A percentile compares a stretch with the other conserved stretches of the same genome.
Evolutionary conservation across 2,797 vertebrate species (phyloP).

Genomic region (Cetoscarus ocellatus): DNA sequence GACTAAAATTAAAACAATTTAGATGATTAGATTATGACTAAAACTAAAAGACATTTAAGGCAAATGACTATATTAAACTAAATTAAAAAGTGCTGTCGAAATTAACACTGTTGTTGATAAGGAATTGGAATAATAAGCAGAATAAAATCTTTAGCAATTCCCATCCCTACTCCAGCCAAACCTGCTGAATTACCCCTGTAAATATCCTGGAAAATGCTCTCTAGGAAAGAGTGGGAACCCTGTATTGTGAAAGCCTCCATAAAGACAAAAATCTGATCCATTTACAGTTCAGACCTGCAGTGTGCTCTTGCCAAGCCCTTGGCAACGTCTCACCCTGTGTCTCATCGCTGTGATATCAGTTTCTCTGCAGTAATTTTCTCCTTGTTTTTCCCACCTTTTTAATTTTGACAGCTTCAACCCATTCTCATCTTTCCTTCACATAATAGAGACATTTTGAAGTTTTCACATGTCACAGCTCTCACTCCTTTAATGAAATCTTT

Average conservation of each 20-base stretch:
- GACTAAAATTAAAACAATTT: no score
- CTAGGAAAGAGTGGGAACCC: no score
- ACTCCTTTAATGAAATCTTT: slow-evolving; percentile 40
- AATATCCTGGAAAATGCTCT: no score
- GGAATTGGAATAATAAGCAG: no score
- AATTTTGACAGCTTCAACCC: slow-evolving; percentile 20
- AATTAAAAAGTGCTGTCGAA: no score
- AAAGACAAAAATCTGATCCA: slow-evolving; percentile 14
- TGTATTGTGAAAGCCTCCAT: neutral
- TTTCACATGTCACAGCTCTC: slow-evolving; percentile 62
- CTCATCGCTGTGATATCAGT: slow-evolving; percentile 1
- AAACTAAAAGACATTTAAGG: no score
- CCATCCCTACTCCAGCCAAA: no score
- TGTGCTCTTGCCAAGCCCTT: neutral
- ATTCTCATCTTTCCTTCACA: slow-evolving; percentile 17
- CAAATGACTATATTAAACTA: no score
- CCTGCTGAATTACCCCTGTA: no score
- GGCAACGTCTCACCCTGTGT: neutral
- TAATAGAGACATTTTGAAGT: slow-evolving; percentile 11
- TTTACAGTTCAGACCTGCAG: neutral
- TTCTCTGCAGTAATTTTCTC: neutral
- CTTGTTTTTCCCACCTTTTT: slow-evolving; percentile 9
- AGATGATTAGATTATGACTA: no score
- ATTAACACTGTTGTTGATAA: no score
- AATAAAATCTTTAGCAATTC: no score